Conservation (phyloP, 1,140 invertebrate species). For the Neodiprion pinetum region DNA sequence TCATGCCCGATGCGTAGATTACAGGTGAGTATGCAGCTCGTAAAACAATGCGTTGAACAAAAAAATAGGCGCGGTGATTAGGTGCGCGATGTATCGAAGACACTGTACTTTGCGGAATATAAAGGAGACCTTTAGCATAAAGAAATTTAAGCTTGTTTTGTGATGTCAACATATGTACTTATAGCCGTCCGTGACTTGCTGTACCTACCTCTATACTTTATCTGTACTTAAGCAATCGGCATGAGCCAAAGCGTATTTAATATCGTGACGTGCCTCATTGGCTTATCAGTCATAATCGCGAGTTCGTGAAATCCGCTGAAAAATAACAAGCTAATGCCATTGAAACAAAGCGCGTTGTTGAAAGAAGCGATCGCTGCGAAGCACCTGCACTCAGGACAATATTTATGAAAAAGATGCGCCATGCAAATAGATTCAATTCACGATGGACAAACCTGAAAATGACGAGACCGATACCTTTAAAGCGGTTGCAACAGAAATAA, state of each 20-base stretch:
- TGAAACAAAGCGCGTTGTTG: not conserved
- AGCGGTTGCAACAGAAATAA: not conserved
- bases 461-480: not conserved
- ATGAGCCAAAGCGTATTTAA: not conserved
- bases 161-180: too few relatives aligned
- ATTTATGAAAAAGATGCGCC: not conserved
- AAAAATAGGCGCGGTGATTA: too few relatives aligned
- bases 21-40: too few relatives aligned
- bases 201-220: too few relatives aligned
- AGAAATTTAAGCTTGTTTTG: too few relatives aligned
- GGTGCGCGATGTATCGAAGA: too few relatives aligned
- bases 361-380: not conserved
- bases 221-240: not conserved
- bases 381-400: not conserved
- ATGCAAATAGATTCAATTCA: not conserved
- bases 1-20: too few relatives aligned
- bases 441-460: not conserved
- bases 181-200: too few relatives aligned
- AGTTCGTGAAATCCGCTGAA: not conserved
- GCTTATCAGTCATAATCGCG: not conserved
- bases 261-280: not conserved
- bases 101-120: too few relatives aligned
- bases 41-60: too few relatives aligned
- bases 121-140: too few relatives aligned
- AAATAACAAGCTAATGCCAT: not conserved